phyloP scores from a whole-genome alignment of 2,888 invertebrate species.

The Philonicus albiceps region DNA sequence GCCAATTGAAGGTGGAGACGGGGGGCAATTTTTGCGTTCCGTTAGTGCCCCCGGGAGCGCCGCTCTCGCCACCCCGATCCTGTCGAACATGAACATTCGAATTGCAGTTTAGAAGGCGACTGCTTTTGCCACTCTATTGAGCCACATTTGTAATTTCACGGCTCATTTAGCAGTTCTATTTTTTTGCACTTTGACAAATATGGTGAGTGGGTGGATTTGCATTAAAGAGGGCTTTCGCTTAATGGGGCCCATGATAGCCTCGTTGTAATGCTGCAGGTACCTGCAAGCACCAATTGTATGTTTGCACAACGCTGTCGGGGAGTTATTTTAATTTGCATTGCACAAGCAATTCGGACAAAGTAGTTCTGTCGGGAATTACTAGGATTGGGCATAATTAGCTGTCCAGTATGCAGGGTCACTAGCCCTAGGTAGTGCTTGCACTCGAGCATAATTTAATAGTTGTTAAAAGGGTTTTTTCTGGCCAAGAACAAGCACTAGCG shows the following conservation, averaged over 20 bases:
- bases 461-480: neutral
- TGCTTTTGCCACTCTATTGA: neutral
- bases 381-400: neutral
- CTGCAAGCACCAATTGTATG: neutral
- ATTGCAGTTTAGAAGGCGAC: neutral
- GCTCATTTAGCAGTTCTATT: neutral
- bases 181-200: neutral
- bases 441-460: neutral
- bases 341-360: neutral
- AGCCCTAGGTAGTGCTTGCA: neutral
- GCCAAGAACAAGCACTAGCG: neutral
- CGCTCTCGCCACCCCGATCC: neutral
- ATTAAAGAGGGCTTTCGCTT: neutral
- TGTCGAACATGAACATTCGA: neutral
- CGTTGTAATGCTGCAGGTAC: neutral
- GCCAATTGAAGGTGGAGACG: neutral
- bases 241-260: neutral
- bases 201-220: neutral
- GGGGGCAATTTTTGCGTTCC: neutral
- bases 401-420: neutral
- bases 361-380: neutral
- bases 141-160: neutral
- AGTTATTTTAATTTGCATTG: neutral
- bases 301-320: neutral
- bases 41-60: neutral